Evolutionary conservation across 2,888 invertebrate species (phyloP), one percentile per base, ranked within the genome.

Genomic region (Oligia fasciuncula): DNA sequence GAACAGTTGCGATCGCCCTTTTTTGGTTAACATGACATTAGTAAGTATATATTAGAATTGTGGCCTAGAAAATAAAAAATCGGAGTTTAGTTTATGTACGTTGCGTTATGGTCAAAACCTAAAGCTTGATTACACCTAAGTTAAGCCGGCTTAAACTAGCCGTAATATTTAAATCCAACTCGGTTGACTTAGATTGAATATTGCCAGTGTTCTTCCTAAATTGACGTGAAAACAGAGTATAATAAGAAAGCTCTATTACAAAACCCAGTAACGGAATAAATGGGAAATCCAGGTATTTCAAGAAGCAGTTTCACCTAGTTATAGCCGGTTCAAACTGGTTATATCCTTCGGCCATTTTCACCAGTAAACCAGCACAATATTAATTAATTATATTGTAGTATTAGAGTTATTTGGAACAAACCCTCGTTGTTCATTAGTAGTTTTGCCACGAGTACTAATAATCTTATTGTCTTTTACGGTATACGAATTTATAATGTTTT

Each of bases 371-470:
- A 80, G 68, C 76, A 80, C 83, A 88, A 85, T 88, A 84, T 87
- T 84, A 87, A 85, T 69, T 80, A 84, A 82, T 87, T 88, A 87
- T 88, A 89, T 89, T 87, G 88, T 88, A 88, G 91, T 90, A 87
- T 92, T 92, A 92, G 91, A 76, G 90, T 91, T 91, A 90, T 89
- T 92, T 90, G 93, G 93, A 94, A 94, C 94, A 93, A 93, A 93
- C 91, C 92, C 92, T 93, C 92, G 93, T 92, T 93, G 87, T 93
- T 92, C 89, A 85, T 87, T 91, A 92, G 91, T 86, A 85, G 83
- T 81, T 89, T 89, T 81, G 85, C 83, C 85, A 76, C 69, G 77
- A 84, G 85, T 89, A 85, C 80, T 83, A 85, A 82, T 81, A 65
- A 68, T 82, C 40, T 81, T 71, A 89, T 86, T 86, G 76, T 87